phyloP scores from a whole-genome alignment of 2,113 vertebrate genomes.

The Macrotis lagotis region DNA sequence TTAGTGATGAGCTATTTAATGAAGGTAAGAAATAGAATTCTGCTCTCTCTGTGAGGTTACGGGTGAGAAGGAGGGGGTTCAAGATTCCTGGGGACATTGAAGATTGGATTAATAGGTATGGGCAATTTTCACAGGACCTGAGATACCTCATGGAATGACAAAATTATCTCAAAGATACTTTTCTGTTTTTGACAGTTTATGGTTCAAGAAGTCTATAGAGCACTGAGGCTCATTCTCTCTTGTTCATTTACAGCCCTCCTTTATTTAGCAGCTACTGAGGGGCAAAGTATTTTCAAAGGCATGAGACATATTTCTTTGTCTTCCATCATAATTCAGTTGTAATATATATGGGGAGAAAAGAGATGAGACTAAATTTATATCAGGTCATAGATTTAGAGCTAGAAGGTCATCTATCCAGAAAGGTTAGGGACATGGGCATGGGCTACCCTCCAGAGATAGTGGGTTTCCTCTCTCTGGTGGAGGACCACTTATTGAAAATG shows the following conservation, averaged over 20 bases:
- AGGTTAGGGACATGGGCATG: background rate
- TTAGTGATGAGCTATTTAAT: background rate
- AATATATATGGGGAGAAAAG: background rate
- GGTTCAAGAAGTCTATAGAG: background rate
- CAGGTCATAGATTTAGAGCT: background rate
- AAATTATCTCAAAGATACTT: background rate
- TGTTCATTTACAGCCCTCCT: background rate
- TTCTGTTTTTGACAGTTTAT: background rate
- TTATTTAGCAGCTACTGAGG: background rate
- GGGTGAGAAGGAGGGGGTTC: background rate
- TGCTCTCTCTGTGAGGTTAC: background rate
- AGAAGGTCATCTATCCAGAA: background rate
- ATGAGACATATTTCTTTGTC: background rate
- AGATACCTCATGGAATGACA: background rate
- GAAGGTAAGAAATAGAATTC: conserved; percentile 53
- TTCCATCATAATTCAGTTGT: background rate
- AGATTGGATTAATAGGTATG: background rate
- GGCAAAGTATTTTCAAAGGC: background rate
- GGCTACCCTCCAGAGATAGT: background rate
- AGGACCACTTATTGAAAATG: background rate
- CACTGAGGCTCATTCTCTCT: background rate
- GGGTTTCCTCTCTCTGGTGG: background rate
- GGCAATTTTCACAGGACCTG: background rate
- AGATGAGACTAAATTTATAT: background rate
- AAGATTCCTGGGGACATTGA: background rate